A percentile compares a stretch with the other conserved stretches of the same genome.
These are phyloP conservation scores for Drosophila mojavensis DNA, from an alignment of 1,140 invertebrate species.

Conservation along the genomic window DNA sequence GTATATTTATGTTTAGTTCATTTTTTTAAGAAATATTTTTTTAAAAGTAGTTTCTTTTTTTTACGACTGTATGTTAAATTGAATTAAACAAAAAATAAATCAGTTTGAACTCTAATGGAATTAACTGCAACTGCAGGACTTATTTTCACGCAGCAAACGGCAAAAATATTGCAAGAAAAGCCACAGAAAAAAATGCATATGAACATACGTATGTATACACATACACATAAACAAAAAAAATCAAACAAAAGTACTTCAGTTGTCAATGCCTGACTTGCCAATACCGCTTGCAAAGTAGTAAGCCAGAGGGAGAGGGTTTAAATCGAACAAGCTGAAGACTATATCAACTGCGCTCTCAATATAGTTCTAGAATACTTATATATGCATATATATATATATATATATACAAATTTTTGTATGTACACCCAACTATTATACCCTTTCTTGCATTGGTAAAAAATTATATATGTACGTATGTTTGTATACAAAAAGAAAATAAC, in stretches of 20 bases:
- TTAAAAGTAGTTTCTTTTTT: no score
- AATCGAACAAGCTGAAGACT: no score
- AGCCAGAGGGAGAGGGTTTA: no score
- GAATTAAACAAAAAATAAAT: background rate
- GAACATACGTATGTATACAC: background rate
- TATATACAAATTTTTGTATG: no score
- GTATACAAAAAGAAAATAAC: constrained; percentile 36
- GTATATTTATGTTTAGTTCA: no score
- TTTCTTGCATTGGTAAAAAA: background rate
- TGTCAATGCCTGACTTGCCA: no score
- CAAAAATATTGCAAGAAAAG: constrained; percentile 17
- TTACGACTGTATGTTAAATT: background rate
- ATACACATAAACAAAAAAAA: constrained; percentile 2
- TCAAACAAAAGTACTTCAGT: no score
- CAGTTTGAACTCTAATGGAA: background rate
- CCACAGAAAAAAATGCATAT: background rate
- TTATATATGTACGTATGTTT: background rate
- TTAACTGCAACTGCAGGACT: constrained; percentile 12
- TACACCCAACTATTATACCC: background rate
- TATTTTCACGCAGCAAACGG: constrained; percentile 1
- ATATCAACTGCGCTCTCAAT: no score
- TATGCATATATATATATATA: no score
- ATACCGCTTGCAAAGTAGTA: no score
- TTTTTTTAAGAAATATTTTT: no score
- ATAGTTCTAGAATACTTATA: no score